A percentile compares a stretch with the other conserved stretches of the same genome.
Evolutionary conservation across 2,113 vertebrate species (phyloP).

Genomic region (Stigmatopora argus): DNA sequence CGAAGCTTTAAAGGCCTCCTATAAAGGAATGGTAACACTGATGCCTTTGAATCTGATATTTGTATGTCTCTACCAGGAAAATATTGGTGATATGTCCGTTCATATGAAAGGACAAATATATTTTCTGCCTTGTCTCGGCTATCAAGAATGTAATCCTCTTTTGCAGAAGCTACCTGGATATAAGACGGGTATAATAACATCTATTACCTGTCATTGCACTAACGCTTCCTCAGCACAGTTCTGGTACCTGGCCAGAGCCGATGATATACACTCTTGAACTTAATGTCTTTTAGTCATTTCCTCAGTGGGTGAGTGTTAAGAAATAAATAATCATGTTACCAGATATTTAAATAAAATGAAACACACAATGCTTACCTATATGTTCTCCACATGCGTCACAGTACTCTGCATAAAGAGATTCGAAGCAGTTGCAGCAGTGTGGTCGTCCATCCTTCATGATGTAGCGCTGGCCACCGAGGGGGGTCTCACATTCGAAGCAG

Average conservation of each 20-base stretch:
- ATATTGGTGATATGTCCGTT: conserved; percentile 22
- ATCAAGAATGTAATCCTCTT: conserved; percentile 52
- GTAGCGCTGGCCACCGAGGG: conserved; percentile 93
- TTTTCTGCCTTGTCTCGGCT: conserved; percentile 24
- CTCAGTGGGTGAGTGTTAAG: conserved; percentile 10
- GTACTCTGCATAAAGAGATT: conserved; percentile 92
- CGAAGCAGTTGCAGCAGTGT: conserved; percentile 97
- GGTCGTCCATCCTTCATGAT: conserved; percentile 97
- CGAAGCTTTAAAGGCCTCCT: neutral
- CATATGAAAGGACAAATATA: conserved; percentile 31
- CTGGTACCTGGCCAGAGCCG: conserved; percentile 30
- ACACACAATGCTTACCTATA: conserved; percentile 76
- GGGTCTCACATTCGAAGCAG: conserved; percentile 91
- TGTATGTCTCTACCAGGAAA: conserved; percentile 1
- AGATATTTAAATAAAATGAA: conserved; percentile 8
- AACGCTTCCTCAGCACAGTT: conserved; percentile 54
- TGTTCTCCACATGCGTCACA: conserved; percentile 96
- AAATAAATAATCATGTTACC: conserved; percentile 13
- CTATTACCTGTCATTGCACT: conserved; percentile 44
- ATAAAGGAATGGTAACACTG: conserved; percentile 2
- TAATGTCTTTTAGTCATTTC: conserved; percentile 28
- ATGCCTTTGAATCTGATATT: neutral
- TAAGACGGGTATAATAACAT: conserved; percentile 52
- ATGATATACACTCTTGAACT: conserved; percentile 35
- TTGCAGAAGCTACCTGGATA: conserved; percentile 53